A percentile compares a stretch with the other conserved stretches of the same genome.
These are phyloP conservation scores for Dasyprocta punctata DNA, from an alignment of 2,113 vertebrate genomes.

Conservation along the genomic window DNA sequence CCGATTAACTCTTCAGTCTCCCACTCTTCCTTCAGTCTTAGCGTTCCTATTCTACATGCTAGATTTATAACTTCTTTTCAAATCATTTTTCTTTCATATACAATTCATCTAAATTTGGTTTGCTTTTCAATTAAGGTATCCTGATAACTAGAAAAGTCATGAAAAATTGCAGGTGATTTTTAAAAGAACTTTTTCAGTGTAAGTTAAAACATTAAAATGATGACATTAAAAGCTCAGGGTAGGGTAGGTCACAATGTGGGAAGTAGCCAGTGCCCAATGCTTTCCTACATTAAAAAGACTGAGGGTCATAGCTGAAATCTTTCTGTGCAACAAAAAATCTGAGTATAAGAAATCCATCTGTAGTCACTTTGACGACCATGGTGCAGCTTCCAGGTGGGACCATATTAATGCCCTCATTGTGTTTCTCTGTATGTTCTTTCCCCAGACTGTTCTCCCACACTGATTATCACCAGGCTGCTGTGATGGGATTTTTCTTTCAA, in stretches of 20 bases:
- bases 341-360: not conserved
- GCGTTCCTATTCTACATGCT: not conserved
- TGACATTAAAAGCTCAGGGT: not conserved
- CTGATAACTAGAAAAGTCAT: not conserved
- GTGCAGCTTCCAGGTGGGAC: not conserved
- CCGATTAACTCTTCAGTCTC: constrained; percentile 44
- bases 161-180: not conserved
- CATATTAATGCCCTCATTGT: not conserved
- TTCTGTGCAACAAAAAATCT: not conserved
- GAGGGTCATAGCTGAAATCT: not conserved
- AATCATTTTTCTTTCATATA: not conserved
- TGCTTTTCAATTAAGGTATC: constrained; percentile 14
- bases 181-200: not conserved
- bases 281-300: not conserved
- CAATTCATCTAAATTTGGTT: not conserved
- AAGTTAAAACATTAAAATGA: not conserved
- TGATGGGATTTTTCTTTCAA: constrained; percentile 12
- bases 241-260: not conserved
- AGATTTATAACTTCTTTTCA: not conserved
- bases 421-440: not conserved
- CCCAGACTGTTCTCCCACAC: not conserved
- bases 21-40: not conserved
- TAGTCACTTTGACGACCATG: fast-evolving
- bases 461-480: not conserved
- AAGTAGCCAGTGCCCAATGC: not conserved